These are phyloP conservation scores for Ylistrum balloti DNA, from an alignment of 1,140 invertebrate genomes.

Conservation along the genomic window DNA sequence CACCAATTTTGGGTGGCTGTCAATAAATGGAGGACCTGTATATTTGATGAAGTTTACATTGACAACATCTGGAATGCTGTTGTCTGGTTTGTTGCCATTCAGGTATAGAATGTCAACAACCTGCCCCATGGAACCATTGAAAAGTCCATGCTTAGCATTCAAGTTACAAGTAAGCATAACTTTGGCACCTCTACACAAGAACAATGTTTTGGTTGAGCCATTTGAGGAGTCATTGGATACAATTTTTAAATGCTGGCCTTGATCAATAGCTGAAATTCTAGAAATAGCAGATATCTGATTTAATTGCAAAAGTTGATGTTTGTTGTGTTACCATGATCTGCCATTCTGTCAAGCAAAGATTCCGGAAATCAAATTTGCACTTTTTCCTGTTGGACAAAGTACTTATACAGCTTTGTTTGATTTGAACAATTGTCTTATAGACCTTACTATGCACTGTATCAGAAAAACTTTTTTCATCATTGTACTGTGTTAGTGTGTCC, in stretches of 20 bases:
- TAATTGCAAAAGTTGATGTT: conserved; percentile 46
- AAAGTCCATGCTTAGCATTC: conserved; percentile 55
- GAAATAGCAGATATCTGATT: conserved; percentile 57
- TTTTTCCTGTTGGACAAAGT: conserved; percentile 62
- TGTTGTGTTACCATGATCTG: conserved; percentile 51
- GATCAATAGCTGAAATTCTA: conserved; percentile 48
- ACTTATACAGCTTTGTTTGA: conserved; percentile 58
- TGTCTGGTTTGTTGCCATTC: background rate
- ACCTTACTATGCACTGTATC: conserved; percentile 55
- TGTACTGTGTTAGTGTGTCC: conserved; percentile 48
- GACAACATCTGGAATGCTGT: conserved; percentile 48
- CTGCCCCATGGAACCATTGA: conserved; percentile 59
- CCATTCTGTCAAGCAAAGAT: background rate
- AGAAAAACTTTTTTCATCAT: conserved; percentile 49
- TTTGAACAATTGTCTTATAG: conserved; percentile 51
- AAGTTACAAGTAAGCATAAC: conserved; percentile 62
- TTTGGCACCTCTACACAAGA: conserved; percentile 51
- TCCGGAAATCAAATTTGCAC: conserved; percentile 62
- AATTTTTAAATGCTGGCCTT: conserved; percentile 44
- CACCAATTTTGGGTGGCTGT: conserved; percentile 48
- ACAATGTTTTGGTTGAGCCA: conserved; percentile 44
- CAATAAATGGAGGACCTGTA: conserved; percentile 54
- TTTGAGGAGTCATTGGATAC: background rate
- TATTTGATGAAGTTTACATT: conserved; percentile 61
- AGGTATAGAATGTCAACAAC: conserved; percentile 60